phyloP scores from a whole-genome alignment of 2,113 vertebrate genomes.

The Hipposideros armiger region DNA sequence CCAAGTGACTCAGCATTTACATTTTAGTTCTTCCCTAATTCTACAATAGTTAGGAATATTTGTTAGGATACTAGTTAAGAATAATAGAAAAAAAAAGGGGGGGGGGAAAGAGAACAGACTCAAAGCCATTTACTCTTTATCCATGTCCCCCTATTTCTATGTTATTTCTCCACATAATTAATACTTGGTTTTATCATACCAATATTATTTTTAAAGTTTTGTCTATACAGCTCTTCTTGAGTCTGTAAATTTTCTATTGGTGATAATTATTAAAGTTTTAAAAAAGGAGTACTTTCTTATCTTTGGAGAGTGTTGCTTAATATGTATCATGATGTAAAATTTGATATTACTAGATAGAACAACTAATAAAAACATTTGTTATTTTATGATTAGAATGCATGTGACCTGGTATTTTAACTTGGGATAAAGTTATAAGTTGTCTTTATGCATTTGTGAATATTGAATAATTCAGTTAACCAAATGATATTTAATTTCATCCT shows the following conservation, averaged over 20 bases:
- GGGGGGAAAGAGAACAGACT: neutral
- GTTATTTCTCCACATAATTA: neutral
- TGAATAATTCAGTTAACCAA: conserved; percentile 57
- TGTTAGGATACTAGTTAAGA: neutral
- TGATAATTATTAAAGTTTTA: neutral
- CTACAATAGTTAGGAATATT: neutral
- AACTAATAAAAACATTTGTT: conserved; percentile 1
- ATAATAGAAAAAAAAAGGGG: neutral
- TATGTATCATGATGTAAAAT: neutral
- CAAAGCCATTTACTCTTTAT: neutral
- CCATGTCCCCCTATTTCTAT: neutral
- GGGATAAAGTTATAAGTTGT: neutral
- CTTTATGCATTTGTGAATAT: conserved; percentile 22
- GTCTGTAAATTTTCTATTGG: neutral
- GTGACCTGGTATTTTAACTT: conserved; percentile 3
- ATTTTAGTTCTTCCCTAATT: neutral
- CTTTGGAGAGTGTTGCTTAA: neutral
- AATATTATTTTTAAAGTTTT: neutral
- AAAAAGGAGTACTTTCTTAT: neutral
- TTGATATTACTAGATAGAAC: conserved; percentile 24
- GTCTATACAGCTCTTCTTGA: neutral
- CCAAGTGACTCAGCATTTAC: neutral
- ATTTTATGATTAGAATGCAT: conserved; percentile 21
- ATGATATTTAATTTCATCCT: conserved; percentile 67
- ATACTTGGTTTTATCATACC: neutral